A percentile compares a stretch with the other conserved stretches of the same genome.
phyloP scores from a whole-genome alignment of 2,113 vertebrate genomes.

The Dromiciops gliroides region DNA sequence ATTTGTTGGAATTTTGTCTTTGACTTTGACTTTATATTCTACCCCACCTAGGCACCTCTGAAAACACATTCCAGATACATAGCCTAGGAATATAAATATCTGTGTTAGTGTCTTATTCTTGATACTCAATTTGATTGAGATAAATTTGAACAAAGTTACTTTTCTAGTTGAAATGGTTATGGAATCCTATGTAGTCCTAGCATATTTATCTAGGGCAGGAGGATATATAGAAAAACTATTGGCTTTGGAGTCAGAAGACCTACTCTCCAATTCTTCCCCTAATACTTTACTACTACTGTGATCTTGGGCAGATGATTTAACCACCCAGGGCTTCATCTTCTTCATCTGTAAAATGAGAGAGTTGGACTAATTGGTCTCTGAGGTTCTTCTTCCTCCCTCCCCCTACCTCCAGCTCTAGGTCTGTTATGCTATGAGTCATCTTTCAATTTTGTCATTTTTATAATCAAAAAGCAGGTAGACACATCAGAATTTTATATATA shows the following conservation, averaged over 20 bases:
- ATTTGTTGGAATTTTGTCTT: not conserved
- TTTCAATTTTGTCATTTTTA: not conserved
- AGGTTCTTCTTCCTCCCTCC: not conserved
- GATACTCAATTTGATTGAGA: not conserved
- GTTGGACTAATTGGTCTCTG: not conserved
- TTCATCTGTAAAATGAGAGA: not conserved
- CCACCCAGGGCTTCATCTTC: not conserved
- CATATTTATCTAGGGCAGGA: not conserved
- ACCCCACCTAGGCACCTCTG: not conserved
- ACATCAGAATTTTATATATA: not conserved
- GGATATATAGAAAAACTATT: not conserved
- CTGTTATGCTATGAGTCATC: not conserved
- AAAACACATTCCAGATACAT: not conserved
- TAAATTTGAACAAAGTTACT: not conserved
- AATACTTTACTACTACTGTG: not conserved
- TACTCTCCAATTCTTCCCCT: not conserved
- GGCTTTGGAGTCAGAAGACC: not conserved
- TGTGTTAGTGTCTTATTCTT: not conserved
- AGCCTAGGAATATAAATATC: not conserved
- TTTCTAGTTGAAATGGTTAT: not conserved
- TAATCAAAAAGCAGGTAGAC: not conserved
- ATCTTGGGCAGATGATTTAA: not conserved
- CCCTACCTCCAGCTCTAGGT: not conserved
- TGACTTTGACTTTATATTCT: not conserved
- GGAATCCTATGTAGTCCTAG: not conserved